Evolutionary conservation across 2,888 invertebrate species (phyloP).

Genomic region (Busseola fusca): DNA sequence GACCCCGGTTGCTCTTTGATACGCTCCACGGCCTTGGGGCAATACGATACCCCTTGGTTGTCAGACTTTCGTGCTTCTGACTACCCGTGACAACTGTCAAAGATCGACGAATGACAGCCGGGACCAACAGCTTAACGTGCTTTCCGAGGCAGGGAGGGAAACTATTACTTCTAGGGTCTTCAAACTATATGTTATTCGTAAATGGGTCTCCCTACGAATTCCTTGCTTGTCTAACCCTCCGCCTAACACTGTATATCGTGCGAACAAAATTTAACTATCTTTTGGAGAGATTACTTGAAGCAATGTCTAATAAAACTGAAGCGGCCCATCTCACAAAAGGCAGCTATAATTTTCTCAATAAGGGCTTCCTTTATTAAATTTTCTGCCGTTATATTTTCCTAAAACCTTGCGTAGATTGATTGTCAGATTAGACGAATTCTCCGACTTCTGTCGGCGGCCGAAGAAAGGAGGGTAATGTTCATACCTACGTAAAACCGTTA

Average conservation of each 20-base stretch:
- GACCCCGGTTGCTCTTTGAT: no score
- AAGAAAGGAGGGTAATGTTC: no score
- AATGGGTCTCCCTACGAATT: background rate
- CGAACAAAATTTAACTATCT: constrained; percentile 15
- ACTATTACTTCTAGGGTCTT: background rate
- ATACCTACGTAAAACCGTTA: background rate
- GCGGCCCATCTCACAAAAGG: constrained; percentile 24
- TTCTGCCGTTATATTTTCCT: constrained; percentile 13
- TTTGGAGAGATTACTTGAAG: constrained; percentile 38
- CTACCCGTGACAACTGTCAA: no score
- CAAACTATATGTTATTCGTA: background rate
- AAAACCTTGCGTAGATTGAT: constrained; percentile 5
- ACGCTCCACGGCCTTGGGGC: no score
- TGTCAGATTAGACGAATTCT: background rate
- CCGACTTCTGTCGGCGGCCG: background rate
- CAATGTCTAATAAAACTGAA: constrained; percentile 52
- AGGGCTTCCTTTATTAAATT: constrained; percentile 49
- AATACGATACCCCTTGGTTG: no score
- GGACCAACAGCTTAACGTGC: no score
- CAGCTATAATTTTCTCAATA: constrained; percentile 29
- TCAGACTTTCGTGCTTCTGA: no score
- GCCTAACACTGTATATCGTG: constrained; percentile 3
- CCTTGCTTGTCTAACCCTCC: background rate
- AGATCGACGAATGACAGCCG: no score
- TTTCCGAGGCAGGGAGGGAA: no score